phyloP scores from a whole-genome alignment of 2,797 vertebrate genomes.

The Lagodon rhomboides region DNA sequence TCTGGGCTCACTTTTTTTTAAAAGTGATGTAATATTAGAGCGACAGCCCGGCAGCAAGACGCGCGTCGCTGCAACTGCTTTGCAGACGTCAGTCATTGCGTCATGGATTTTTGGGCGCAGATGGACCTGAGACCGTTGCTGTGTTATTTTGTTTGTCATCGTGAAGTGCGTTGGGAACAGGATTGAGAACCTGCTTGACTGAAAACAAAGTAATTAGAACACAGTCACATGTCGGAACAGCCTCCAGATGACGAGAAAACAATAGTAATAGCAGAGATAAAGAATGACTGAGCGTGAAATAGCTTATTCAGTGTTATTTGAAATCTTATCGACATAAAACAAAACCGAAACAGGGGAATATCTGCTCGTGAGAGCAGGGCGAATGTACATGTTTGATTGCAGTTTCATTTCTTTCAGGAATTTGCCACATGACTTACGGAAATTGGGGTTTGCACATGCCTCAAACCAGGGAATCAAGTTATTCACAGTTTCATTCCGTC shows the following conservation, averaged over 20 bases:
- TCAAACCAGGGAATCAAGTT: not conserved
- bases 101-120: not conserved
- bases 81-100: not conserved
- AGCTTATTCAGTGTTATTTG: not conserved
- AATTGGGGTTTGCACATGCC: not conserved
- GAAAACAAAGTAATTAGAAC: conserved; percentile 9
- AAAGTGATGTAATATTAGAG: not conserved
- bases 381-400: not conserved
- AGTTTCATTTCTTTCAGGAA: conserved; percentile 3
- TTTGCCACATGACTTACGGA: not conserved
- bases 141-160: conserved; percentile 33
- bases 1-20: too few relatives aligned
- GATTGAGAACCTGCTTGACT: conserved; percentile 55
- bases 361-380: not conserved
- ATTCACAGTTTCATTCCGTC: too few relatives aligned
- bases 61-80: not conserved
- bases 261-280: not conserved
- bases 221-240: not conserved
- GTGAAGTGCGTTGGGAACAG: conserved; percentile 22
- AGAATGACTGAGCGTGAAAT: not conserved
- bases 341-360: too few relatives aligned
- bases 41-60: too few relatives aligned
- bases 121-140: not conserved
- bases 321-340: too few relatives aligned
- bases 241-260: not conserved